Percentiles rank a stretch among this genome's conserved stretches.
Evolutionary conservation across 2,888 invertebrate species (phyloP).

Genomic region (Choristoneura rosaceana): DNA sequence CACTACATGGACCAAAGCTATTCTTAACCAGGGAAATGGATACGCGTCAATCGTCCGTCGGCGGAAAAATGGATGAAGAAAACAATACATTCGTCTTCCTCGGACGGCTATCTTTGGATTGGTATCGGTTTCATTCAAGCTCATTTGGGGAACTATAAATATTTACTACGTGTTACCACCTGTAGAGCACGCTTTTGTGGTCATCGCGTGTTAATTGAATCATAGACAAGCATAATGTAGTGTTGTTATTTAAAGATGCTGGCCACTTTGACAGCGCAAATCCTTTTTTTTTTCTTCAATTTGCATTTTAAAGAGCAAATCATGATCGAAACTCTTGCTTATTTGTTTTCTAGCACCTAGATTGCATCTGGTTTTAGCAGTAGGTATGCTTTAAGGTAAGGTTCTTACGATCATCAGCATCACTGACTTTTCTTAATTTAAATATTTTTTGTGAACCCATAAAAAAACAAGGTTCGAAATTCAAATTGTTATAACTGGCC

Average conservation of each 20-base stretch:
- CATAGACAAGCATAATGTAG: background rate
- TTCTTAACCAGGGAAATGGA: constrained; percentile 81
- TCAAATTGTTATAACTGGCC: constrained; percentile 14
- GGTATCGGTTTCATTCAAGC: constrained; percentile 65
- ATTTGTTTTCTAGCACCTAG: background rate
- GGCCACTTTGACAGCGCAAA: background rate
- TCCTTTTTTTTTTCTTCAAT: background rate
- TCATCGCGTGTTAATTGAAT: constrained; percentile 3
- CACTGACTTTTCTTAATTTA: background rate
- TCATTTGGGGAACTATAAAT: constrained; percentile 40
- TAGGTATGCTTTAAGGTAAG: background rate
- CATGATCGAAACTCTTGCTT: background rate
- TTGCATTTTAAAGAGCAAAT: background rate
- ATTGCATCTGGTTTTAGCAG: background rate
- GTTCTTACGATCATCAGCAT: background rate
- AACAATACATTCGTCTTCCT: constrained; percentile 74
- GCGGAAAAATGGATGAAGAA: constrained; percentile 67
- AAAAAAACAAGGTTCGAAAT: constrained; percentile 2
- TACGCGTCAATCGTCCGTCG: constrained; percentile 77
- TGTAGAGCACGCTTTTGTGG: constrained; percentile 19
- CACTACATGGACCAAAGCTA: constrained; percentile 63
- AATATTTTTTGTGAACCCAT: background rate
- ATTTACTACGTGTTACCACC: constrained; percentile 31
- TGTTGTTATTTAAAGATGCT: background rate
- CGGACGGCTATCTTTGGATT: constrained; percentile 68